Evolutionary conservation across 2,888 invertebrate genomes (phyloP), one percentile per base, ranked within the genome.

Genomic region (Ctena decussata): DNA sequence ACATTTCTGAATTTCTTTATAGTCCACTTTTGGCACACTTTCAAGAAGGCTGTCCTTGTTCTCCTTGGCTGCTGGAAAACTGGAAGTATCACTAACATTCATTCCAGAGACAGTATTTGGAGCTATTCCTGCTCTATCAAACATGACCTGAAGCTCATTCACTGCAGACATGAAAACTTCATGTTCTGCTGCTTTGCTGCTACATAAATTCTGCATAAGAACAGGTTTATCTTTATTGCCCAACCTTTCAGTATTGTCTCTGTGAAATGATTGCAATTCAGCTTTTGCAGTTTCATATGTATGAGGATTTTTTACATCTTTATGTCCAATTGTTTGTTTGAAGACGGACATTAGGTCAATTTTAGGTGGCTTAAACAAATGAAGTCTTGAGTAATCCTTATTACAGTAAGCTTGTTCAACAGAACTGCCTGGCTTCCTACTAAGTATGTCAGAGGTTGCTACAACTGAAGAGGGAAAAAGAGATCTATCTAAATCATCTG

Each of bases 281-380:
- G 32, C 2, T 72, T 44, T 78, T 30, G 86, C 87, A 69, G 73
- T 65, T n/a, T 65, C 46, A 46, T 87, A 87, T 12, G 81, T 81
- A 46, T 85, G 75, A 75, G 80, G 60, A 60, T 60, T 80, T n/a
- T 21, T 27, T 18, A 85, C 46, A 57, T 27, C 69, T 39, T 79
- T 83, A 49, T 80, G 85, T 27, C 86, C 77, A 37, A 86, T 78
- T 46, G 70, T 76, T n/a, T 83, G 71, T 65, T 85, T 81, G 15
- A 86, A 84, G 3, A 65, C 1, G 8, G 65, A 65, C 21, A 35
- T 8, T 35, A 65, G 3, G 35, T 65, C 65, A 65, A 35, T 12
- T 65, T 11, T 11, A 35, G 65, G 65, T 65, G 65, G 65, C 18
- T 35, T 65, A 65, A 35, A 32, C 2, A 12, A 32, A 18, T 2